Evolutionary conservation across 2,797 vertebrate genomes (phyloP).

Genomic region (Trichosurus vulpecula): DNA sequence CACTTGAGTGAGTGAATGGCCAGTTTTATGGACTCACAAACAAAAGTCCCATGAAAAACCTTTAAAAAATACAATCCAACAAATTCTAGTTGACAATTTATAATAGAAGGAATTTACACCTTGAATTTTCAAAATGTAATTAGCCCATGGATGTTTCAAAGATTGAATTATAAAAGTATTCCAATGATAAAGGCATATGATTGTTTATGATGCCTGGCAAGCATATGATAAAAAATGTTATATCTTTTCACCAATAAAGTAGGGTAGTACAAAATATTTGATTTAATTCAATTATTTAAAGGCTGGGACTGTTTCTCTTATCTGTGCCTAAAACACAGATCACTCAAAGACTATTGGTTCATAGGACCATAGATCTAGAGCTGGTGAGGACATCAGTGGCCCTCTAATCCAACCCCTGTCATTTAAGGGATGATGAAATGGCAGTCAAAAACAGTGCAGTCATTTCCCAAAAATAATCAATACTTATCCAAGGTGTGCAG

Average conservation of each 20-base stretch:
- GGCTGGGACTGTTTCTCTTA: constrained; percentile 44
- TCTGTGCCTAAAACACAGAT: constrained; percentile 60
- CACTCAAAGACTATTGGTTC: constrained; percentile 58
- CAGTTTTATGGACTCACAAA: constrained; percentile 42
- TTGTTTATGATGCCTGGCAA: neutral
- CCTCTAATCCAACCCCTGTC: neutral
- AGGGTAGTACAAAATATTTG: constrained; percentile 33
- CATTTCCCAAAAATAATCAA: neutral
- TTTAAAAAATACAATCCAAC: constrained; percentile 28
- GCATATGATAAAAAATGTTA: neutral
- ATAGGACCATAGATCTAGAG: neutral
- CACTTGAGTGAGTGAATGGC: neutral
- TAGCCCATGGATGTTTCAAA: neutral
- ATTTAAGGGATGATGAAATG: neutral
- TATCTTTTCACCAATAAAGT: neutral
- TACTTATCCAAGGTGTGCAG: neutral
- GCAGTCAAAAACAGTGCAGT: neutral
- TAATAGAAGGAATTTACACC: neutral
- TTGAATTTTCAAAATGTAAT: neutral
- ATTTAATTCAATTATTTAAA: constrained; percentile 48
- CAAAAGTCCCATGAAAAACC: neutral
- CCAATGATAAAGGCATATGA: constrained; percentile 14
- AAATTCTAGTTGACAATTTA: constrained; percentile 15
- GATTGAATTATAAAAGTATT: constrained; percentile 48
- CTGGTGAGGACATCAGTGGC: neutral